These are phyloP conservation scores for Bradypodion pumilum DNA, from an alignment of 2,797 vertebrate species.

Conservation along the genomic window DNA sequence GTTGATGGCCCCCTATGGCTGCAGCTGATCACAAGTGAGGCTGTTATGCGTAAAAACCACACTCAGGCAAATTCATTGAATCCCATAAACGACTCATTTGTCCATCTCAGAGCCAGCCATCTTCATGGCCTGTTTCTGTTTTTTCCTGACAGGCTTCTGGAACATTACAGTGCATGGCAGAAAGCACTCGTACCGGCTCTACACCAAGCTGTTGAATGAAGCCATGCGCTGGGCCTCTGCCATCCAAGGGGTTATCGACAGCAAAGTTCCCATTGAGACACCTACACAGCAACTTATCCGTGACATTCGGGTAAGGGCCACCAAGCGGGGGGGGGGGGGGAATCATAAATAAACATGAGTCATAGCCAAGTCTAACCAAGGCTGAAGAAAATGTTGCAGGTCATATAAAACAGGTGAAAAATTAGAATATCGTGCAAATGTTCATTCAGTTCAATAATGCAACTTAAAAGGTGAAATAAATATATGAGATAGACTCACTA, in stretches of 20 bases:
- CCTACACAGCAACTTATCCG: conserved; percentile 93
- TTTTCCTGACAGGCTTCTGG: conserved; percentile 85
- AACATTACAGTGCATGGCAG: conserved; percentile 89
- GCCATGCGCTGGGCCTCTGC: conserved; percentile 92
- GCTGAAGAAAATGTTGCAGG: neutral
- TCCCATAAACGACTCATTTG: no score
- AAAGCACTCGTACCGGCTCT: conserved; percentile 91
- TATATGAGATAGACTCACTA: no score
- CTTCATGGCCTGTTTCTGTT: conserved; percentile 8
- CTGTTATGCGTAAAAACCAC: neutral
- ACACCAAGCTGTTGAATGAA: conserved; percentile 91
- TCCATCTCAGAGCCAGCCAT: neutral
- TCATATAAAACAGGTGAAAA: neutral
- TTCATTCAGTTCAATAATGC: no score
- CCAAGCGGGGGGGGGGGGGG: no score
- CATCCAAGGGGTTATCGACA: conserved; percentile 91
- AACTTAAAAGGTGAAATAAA: no score
- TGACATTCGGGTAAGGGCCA: conserved; percentile 87
- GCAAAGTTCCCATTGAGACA: conserved; percentile 91
- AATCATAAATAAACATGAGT: neutral
- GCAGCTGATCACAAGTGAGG: no score
- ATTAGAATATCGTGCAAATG: no score
- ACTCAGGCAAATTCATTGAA: neutral
- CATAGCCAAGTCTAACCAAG: neutral
- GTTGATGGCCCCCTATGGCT: neutral